Percentiles rank a stretch among this genome's conserved stretches.
phyloP scores from a whole-genome alignment of 2,888 invertebrate genomes.

The Leptopilina syphax region DNA sequence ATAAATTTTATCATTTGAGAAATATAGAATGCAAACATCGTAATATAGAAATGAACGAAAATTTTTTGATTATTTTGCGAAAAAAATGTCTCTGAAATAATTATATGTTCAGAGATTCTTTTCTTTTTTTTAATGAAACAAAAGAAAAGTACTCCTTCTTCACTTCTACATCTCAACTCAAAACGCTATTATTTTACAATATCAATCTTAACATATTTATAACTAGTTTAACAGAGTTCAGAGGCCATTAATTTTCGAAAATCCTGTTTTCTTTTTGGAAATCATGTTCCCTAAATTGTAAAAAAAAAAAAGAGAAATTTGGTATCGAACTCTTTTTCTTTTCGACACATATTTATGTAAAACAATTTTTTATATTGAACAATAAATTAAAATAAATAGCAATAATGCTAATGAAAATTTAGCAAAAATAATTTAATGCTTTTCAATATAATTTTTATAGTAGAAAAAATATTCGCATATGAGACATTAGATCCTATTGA shows the following conservation, averaged over 20 bases:
- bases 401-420: too few relatives aligned
- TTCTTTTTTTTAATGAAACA: too few relatives aligned
- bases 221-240: background rate
- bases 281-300: background rate
- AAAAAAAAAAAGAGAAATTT: background rate
- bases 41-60: too few relatives aligned
- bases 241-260: background rate
- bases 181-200: constrained; percentile 17
- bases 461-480: too few relatives aligned
- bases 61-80: too few relatives aligned
- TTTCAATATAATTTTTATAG: too few relatives aligned
- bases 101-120: background rate
- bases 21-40: background rate
- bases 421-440: too few relatives aligned
- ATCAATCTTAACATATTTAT: constrained; percentile 13
- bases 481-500: too few relatives aligned
- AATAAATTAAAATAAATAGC: too few relatives aligned
- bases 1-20: constrained; percentile 4
- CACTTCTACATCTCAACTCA: background rate
- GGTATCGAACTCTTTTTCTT: background rate
- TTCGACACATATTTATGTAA: background rate
- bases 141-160: background rate
- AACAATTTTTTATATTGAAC: background rate
- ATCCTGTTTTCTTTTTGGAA: background rate
- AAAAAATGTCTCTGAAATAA: too few relatives aligned